Evolutionary conservation across 2,888 invertebrate genomes (phyloP), one percentile per base, ranked within the genome.

Genomic region (Hirtodrosophila cameraria): DNA sequence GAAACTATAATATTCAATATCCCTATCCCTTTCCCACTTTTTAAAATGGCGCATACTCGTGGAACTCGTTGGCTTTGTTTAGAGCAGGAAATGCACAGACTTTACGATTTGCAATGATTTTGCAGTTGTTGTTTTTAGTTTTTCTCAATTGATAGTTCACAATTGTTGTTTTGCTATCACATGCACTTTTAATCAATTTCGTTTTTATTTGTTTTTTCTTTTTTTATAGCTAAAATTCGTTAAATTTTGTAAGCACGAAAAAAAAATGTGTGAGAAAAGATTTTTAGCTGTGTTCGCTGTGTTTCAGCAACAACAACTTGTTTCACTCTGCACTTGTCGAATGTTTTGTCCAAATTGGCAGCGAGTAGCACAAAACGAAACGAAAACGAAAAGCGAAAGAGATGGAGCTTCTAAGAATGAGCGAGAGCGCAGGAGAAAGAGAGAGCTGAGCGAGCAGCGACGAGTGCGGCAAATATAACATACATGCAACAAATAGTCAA

Each of bases 1-100:
- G 63, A 78, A 79, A 86, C 85, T 85, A 85, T 82, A 79, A n/a
- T n/a, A n/a, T n/a, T n/a, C n/a, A n/a, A n/a, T 86, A 85, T 86
- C 82, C 87, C 85, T 82, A 75, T 85, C 85, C 75, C 82, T 75
- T 81, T 75, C 82, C 75, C 81, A 77, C 85, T 75, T 85, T 84
- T 69, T 66, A 81, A 83, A 84, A 80, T 86, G 87, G 77, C 85
- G 87, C 87, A 85, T 82, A 75, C 68, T 39, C 62, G 62, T 58
- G 49, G 12, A 23, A 73, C 77, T 80, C 84, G 86, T 55, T 82
- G 74, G 63, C 82, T 74, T 81, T 82, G 85, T 82, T 86, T 82
- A 86, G n/a, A n/a, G n/a, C n/a, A n/a, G 81, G 84, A 82, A 82
- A 86, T 82, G 81, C 81, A n/a, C n/a, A 84, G 76, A 71, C 76